Evolutionary conservation across 2,113 vertebrate genomes (phyloP), one percentile per base, ranked within the genome.

Genomic region (Pteropus alecto): DNA sequence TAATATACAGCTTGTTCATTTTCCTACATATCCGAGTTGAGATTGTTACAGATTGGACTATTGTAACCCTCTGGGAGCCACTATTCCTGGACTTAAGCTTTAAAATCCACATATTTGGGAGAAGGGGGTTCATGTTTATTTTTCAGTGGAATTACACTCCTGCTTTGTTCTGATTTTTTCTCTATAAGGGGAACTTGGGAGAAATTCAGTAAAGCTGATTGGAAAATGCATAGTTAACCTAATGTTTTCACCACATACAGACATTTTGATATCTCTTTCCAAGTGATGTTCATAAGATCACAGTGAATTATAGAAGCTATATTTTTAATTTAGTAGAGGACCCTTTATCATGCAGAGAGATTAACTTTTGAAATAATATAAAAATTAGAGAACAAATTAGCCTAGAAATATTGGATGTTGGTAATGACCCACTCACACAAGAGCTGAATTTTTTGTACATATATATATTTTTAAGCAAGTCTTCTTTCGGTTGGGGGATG

Each of bases 261-360:
- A 85, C 5, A 93, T 82, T 87, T 82, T 78, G 46, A 7, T 79
- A 65, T 65, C 30, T 94, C 48, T 84, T 46, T 78, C 35, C 71
- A 92, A 67, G 14, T 91, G 33, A 71, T 86, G 22, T 82, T 93
- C 14, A 56, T 81, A 81, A 95, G 76, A 58, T 79, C 76, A 48
- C 63, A 91, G 22, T 97, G 92, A 79, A 77, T 92, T 97, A 74
- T 65, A 68, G 41, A 88, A 93, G 38, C n/a, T 93, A 7, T 78
- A 77, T 63, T 88, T 96, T 88, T 24, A 93, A 35, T 60, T 91
- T 95, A 88, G 51, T 73, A 81, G 26, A 93, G 48, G 46, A 28
- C 18, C 18, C 30, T 71, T 28, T 94, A 41, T 84, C 61, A 93
- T 38, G 7, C 5, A 77, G 16, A 70, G 35, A 90, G 43, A 63